These are phyloP conservation scores for Micromussa lordhowensis DNA, from an alignment of 92 coral and sea anemone genomes.

Conservation along the genomic window DNA sequence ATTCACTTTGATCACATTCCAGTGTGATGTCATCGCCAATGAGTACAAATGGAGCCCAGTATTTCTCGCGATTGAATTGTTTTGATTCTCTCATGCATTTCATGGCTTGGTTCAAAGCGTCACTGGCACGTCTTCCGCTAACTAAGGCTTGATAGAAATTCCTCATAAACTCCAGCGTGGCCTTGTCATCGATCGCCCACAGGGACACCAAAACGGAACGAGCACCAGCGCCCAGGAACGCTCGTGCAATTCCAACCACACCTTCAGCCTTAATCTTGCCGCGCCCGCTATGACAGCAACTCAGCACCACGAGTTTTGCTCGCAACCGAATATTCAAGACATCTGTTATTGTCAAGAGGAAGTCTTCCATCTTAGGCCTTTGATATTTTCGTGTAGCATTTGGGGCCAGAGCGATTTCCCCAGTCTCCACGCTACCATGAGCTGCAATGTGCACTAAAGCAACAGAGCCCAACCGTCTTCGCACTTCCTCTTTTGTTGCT, in stretches of 20 bases:
- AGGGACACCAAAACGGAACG: not conserved
- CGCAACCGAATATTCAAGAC: not conserved
- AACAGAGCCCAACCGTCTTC: not conserved
- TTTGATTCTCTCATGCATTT: not conserved
- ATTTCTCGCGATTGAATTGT: not conserved
- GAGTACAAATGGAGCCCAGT: not conserved
- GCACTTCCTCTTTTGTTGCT: not conserved
- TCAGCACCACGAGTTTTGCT: not conserved
- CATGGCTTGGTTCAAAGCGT: not conserved
- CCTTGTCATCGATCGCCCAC: conserved; percentile 7
- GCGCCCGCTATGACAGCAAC: not conserved
- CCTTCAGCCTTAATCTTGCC: not conserved
- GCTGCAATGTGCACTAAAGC: not conserved
- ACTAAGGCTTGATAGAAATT: not conserved
- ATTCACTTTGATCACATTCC: not conserved
- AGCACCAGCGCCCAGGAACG: not conserved
- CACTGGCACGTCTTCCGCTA: not conserved
- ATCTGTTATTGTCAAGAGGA: not conserved
- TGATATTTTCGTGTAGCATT: not conserved
- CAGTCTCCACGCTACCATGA: not conserved
- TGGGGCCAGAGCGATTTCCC: not conserved
- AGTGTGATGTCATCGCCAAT: not conserved
- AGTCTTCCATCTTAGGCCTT: not conserved
- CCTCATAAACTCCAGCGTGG: not conserved
- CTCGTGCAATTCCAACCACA: conserved; percentile 5